Conservation (phyloP, 2,113 vertebrate genomes). For the Riparia riparia region DNA sequence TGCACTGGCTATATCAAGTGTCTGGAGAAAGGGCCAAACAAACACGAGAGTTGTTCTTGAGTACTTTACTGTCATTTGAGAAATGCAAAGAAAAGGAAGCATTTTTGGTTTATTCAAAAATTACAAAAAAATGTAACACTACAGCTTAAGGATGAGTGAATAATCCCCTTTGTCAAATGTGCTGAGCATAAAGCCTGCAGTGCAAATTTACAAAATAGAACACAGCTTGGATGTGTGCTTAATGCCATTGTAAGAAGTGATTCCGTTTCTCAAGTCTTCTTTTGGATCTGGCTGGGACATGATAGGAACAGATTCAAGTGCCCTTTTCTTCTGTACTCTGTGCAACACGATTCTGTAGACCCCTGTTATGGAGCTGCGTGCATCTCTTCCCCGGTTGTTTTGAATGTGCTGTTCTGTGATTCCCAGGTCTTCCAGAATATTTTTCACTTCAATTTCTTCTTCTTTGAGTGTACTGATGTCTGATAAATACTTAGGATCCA, state of each 20-base stretch:
- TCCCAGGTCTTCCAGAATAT: conserved; percentile 83
- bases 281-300: conserved; percentile 74
- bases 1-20: background rate
- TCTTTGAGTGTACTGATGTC: conserved; percentile 77
- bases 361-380: conserved; percentile 90
- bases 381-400: conserved; percentile 88
- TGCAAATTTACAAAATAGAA: conserved; percentile 85
- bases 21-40: background rate
- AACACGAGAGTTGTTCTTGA: background rate
- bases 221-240: conserved; percentile 94
- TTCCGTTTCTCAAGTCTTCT: conserved; percentile 79
- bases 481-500: conserved; percentile 88
- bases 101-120: conserved; percentile 76
- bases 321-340: conserved; percentile 85
- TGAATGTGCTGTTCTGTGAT: conserved; percentile 90
- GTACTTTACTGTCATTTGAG: background rate
- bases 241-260: conserved; percentile 79
- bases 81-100: background rate
- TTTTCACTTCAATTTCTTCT: conserved; percentile 88
- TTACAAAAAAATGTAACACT: conserved; percentile 65
- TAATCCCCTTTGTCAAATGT: conserved; percentile 36
- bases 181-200: background rate
- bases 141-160: conserved; percentile 15
- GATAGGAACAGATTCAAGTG: conserved; percentile 80
- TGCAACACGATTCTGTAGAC: conserved; percentile 93